These are phyloP conservation scores for Ataeniobius toweri DNA, from an alignment of 2,797 vertebrate species.

Conservation along the genomic window DNA sequence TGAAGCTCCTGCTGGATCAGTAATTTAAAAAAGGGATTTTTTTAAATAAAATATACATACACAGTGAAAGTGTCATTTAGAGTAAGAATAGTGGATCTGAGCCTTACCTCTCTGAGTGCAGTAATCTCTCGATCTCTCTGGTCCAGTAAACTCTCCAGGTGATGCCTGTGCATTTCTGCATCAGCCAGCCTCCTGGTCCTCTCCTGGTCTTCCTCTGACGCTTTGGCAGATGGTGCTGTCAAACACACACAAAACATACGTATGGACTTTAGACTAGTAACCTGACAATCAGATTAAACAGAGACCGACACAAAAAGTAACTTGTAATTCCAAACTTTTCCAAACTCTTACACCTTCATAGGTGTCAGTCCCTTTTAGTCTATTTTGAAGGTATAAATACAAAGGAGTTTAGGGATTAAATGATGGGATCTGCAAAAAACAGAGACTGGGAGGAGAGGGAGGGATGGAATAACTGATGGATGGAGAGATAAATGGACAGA, in stretches of 20 bases:
- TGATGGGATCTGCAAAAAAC: too few relatives aligned
- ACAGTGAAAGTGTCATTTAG: neutral
- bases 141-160: conserved; percentile 94
- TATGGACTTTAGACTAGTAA: neutral
- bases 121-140: conserved; percentile 87
- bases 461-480: too few relatives aligned
- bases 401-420: too few relatives aligned
- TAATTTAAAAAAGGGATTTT: neutral
- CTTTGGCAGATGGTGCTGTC: conserved; percentile 89
- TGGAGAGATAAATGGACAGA: too few relatives aligned
- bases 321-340: too few relatives aligned
- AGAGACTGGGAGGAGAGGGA: too few relatives aligned
- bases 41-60: neutral
- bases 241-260: neutral
- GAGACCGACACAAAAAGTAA: neutral
- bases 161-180: conserved; percentile 97
- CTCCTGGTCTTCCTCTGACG: conserved; percentile 96
- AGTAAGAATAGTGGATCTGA: neutral
- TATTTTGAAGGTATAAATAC: too few relatives aligned
- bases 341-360: neutral
- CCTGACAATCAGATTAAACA: neutral
- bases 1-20: conserved; percentile 87
- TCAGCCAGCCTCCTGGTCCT: conserved; percentile 94
- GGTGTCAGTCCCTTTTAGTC: too few relatives aligned
- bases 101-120: conserved; percentile 89